Evolutionary conservation across 2,113 vertebrate species (phyloP).

Genomic region (Nothoprocta pentlandii): DNA sequence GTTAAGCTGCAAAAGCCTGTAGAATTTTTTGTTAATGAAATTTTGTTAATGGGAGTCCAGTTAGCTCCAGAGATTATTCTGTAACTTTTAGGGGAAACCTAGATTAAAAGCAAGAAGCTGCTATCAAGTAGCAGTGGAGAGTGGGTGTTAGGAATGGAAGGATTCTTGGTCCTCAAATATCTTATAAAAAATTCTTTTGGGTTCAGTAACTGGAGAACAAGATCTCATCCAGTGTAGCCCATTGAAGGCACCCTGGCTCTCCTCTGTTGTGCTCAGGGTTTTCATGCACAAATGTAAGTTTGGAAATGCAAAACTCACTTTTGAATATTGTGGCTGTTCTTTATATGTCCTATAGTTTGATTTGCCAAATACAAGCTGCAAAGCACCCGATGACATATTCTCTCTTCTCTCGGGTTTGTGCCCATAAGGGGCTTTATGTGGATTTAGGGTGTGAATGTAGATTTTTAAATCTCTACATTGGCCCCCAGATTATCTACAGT

Average conservation of each 20-base stretch:
- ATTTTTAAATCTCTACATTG: neutral
- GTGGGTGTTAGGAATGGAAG: neutral
- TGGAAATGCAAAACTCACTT: neutral
- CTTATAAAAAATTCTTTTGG: neutral
- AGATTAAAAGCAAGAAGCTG: neutral
- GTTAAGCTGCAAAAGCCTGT: neutral
- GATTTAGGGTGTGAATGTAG: neutral
- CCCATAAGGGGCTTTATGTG: neutral
- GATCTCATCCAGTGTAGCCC: neutral
- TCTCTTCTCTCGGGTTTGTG: neutral
- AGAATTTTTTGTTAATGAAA: neutral
- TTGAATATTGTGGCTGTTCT: neutral
- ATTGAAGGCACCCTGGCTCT: neutral
- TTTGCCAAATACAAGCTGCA: neutral
- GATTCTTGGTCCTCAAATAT: neutral
- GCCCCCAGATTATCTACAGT: neutral
- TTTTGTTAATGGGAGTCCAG: neutral
- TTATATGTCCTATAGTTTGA: neutral
- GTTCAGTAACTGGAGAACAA: neutral
- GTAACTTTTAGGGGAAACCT: neutral
- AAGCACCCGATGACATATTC: neutral
- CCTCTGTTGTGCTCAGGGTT: neutral
- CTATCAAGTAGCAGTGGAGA: neutral
- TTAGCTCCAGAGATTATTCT: neutral
- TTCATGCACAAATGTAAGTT: neutral